Evolutionary conservation across 2,113 vertebrate species (phyloP).

Genomic region (Petromus typicus): DNA sequence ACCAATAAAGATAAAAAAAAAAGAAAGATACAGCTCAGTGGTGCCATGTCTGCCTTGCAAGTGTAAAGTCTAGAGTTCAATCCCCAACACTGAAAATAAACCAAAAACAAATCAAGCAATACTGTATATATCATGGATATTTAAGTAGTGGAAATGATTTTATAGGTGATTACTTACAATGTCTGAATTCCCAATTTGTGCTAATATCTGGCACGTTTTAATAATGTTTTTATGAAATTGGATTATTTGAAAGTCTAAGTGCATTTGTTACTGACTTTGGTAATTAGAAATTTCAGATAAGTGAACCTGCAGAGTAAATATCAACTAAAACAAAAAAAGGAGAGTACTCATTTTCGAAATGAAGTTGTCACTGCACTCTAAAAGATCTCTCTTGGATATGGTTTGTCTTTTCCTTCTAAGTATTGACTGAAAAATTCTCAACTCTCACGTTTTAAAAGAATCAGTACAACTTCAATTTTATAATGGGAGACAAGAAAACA

Average conservation of each 20-base stretch:
- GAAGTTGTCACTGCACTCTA: not conserved
- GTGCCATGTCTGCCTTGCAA: too few species aligned
- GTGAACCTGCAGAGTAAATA: not conserved
- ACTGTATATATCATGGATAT: not conserved
- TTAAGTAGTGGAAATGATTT: not conserved
- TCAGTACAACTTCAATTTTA: not conserved
- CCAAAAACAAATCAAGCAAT: not conserved
- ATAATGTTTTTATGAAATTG: not conserved
- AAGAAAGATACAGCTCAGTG: too few species aligned
- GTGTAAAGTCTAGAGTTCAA: too few species aligned
- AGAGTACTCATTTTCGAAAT: not conserved
- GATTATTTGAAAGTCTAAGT: not conserved
- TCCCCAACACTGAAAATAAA: too few species aligned
- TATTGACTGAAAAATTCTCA: not conserved
- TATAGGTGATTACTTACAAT: not conserved
- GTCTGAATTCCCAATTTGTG: not conserved
- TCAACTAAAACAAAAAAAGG: not conserved
- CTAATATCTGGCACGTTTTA: not conserved
- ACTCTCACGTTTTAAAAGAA: not conserved
- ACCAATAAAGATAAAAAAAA: too few species aligned
- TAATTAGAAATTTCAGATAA: not conserved
- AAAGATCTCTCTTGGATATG: not conserved
- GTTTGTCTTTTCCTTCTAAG: not conserved
- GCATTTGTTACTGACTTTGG: not conserved
- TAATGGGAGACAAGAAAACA: slow-evolving; percentile 1